Conservation (phyloP, 2,888 invertebrate genomes). For the Teleogryllus oceanicus region DNA sequence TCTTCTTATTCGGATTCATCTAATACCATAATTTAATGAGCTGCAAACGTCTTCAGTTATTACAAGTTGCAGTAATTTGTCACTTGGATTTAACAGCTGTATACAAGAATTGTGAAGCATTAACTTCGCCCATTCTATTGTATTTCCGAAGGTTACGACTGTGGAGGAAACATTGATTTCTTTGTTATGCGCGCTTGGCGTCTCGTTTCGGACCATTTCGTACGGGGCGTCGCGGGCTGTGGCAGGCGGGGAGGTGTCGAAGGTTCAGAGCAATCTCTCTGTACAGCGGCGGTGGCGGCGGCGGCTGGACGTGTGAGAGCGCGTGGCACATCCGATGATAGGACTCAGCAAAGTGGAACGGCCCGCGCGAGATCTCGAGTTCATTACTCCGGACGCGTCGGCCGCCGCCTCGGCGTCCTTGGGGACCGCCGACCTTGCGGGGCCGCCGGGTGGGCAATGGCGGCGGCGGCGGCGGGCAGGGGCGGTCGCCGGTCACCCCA, state of each 20-base stretch:
- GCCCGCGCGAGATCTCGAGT: not conserved
- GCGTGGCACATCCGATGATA: conserved; percentile 18
- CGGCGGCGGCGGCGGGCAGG: not conserved
- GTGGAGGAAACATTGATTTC: too few species aligned
- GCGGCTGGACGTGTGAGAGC: not conserved
- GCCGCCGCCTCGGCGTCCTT: not conserved
- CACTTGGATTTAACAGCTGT: too few species aligned
- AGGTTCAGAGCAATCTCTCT: not conserved
- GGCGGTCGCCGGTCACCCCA: not conserved
- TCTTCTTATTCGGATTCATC: too few species aligned
- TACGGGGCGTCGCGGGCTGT: too few species aligned
- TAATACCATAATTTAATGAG: too few species aligned
- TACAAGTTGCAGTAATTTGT: too few species aligned
- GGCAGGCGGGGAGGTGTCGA: not conserved
- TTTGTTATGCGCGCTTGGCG: too few species aligned
- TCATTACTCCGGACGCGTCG: not conserved
- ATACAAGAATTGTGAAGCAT: too few species aligned
- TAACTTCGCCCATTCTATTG: too few species aligned
- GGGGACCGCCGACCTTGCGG: conserved; percentile 7
- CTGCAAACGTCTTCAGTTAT: too few species aligned
- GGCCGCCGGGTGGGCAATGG: not conserved
- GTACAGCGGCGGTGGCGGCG: not conserved
- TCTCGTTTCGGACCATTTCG: too few species aligned
- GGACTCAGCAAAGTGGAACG: conserved; percentile 10
- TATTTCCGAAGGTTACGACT: too few species aligned